These are phyloP conservation scores for Seriola dumerili DNA, from an alignment of 2,113 vertebrate species.

Conservation along the genomic window DNA sequence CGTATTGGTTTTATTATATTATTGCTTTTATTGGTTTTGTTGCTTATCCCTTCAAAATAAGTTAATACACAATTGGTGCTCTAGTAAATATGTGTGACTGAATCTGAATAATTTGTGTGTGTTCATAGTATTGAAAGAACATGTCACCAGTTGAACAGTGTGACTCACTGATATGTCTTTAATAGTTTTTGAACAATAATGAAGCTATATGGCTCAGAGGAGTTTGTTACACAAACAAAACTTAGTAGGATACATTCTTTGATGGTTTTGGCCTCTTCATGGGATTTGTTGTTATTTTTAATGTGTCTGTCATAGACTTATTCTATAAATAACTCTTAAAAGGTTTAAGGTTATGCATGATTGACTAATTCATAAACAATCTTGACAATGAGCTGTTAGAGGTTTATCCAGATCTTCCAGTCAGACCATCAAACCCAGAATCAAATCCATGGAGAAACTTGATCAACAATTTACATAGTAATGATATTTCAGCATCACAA, in stretches of 20 bases:
- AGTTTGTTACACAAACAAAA: not conserved
- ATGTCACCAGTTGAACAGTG: no score
- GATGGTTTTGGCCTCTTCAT: not conserved
- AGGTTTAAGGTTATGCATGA: not conserved
- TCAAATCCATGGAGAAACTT: not conserved
- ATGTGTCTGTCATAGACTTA: not conserved
- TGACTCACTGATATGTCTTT: no score
- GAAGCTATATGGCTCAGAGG: no score
- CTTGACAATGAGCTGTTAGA: no score
- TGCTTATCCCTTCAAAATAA: no score
- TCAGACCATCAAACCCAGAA: not conserved
- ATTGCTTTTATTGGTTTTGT: no score
- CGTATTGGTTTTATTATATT: no score
- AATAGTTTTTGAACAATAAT: no score
- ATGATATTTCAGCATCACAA: not conserved
- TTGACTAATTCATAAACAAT: not conserved
- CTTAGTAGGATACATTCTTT: not conserved
- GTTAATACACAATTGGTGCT: no score
- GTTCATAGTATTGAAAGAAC: no score
- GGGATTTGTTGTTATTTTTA: not conserved
- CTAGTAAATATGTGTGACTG: no score
- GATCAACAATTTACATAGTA: not conserved
- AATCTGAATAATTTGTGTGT: no score
- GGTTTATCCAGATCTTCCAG: not conserved
- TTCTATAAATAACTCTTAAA: not conserved